phyloP scores from a whole-genome alignment of 2,888 invertebrate genomes.

The Heteromurus nitidus region DNA sequence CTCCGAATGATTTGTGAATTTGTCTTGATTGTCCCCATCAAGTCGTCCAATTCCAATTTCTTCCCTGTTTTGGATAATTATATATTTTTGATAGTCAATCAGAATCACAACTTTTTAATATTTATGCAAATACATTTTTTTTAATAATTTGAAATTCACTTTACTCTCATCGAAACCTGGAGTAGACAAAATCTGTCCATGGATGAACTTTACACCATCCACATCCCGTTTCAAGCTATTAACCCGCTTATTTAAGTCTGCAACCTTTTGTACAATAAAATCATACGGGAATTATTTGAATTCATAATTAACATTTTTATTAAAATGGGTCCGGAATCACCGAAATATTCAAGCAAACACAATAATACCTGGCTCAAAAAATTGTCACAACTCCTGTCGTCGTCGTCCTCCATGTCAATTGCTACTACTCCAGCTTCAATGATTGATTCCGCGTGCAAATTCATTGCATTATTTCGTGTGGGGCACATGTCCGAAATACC shows the following conservation, averaged over 20 bases:
- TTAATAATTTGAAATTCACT: no score
- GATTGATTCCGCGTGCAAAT: no score
- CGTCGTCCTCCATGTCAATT: slow-evolving; percentile 16
- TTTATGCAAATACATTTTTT: no score
- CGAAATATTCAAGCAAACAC: no score
- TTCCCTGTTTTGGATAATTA: slow-evolving; percentile 74
- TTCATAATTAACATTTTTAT: no score
- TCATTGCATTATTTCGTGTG: no score
- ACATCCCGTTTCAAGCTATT: slow-evolving; percentile 75
- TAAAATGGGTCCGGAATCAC: no score
- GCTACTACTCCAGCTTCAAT: slow-evolving; percentile 54
- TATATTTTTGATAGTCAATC: no score
- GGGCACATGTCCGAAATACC: slow-evolving; percentile 37
- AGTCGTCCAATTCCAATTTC: slow-evolving; percentile 80
- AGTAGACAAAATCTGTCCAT: slow-evolving; percentile 78
- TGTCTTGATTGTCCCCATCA: slow-evolving; percentile 78
- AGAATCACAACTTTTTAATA: no score
- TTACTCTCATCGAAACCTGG: slow-evolving; percentile 77
- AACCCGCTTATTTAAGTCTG: slow-evolving; percentile 75
- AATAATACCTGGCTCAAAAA: slow-evolving; percentile 69
- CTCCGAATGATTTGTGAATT: slow-evolving; percentile 78
- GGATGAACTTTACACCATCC: slow-evolving; percentile 76
- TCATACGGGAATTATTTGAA: no score
- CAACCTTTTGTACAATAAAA: no score
- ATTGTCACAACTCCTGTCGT: slow-evolving; percentile 60